Evolutionary conservation across 1,140 invertebrate species (phyloP), one percentile per base, ranked within the genome.

Genomic region (Dendrolimus punctatus): DNA sequence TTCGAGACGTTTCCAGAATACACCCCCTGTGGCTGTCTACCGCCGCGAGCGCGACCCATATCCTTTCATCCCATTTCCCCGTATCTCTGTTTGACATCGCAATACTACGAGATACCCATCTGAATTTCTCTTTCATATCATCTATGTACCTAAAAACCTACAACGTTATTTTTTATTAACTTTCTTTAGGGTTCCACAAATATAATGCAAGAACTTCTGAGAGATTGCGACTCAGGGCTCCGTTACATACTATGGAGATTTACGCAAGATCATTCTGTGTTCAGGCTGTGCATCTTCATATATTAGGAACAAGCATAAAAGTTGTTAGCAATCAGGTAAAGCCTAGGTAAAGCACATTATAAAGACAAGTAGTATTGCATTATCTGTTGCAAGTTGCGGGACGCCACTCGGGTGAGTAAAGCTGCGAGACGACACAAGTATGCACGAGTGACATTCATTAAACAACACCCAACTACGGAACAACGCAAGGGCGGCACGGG

Each of bases 41-140:
- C 60, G 62, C 69, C 57, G 57, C 56, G 58, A 66, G 60, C 71
- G 69, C 66, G 80, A 83, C 80, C 80, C 53, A 79, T 46, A 73
- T 80, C 69, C 77, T 74, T 82, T 80, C 77, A 80, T 59, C 57
- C 62, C 69, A 80, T 76, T 77, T 75, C 62, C 67, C 23, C 41
- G 57, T 77, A 83, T 83, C 77, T 69, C 66, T 80, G 74, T 83
- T 79, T 80, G 70, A 57, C 67, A 71, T 78, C 79, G 71, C 71
- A 80, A 80, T 82, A 60, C 60, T 60, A 10, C 47, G 56, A 65
- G 65, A 66, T 65, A 60, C 53, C 5, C 42, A 43, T 43, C 10
- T 5, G 42, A 43, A 43, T n/a, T 43, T 43, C 42, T n/a, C 42
- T 43, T 43, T 43, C 8, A n/a, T 9, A 9, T 8, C 42, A 43